Conservation (phyloP, 2,888 invertebrate species). For the Sminthurides aquaticus region DNA sequence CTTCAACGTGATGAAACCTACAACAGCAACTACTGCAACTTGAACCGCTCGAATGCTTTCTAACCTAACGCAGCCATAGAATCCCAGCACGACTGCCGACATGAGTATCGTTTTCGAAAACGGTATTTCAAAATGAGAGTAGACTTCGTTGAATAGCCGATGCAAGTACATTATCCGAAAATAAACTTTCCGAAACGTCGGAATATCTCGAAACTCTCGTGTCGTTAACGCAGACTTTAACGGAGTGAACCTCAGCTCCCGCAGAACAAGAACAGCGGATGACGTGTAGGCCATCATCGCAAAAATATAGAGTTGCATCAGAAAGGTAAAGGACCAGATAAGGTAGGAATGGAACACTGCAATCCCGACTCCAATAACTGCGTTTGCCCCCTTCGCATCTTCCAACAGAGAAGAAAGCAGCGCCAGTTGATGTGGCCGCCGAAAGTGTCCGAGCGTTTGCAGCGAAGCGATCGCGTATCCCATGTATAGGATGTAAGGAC, state of each 20-base stretch:
- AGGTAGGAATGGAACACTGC: background rate
- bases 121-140: background rate
- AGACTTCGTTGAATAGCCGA: constrained; percentile 8
- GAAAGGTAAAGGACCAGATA: background rate
- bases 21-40: background rate
- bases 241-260: constrained; percentile 1
- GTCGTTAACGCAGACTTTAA: no score
- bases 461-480: background rate
- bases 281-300: constrained; percentile 3
- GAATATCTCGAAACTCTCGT: background rate
- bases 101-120: background rate
- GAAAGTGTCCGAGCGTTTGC: background rate
- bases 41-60: background rate
- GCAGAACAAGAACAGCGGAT: background rate
- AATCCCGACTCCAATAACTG: background rate
- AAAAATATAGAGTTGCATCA: constrained; percentile 6
- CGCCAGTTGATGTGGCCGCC: background rate
- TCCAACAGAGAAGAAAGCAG: background rate
- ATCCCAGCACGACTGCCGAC: background rate
- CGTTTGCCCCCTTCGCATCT: background rate
- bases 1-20: background rate
- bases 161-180: background rate
- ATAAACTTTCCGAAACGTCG: background rate
- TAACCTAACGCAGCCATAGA: constrained; percentile 6
- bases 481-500: constrained; percentile 8